Base-by-base conservation (phyloP, 2,888 invertebrate species). In the Mimas tiliae region DNA sequence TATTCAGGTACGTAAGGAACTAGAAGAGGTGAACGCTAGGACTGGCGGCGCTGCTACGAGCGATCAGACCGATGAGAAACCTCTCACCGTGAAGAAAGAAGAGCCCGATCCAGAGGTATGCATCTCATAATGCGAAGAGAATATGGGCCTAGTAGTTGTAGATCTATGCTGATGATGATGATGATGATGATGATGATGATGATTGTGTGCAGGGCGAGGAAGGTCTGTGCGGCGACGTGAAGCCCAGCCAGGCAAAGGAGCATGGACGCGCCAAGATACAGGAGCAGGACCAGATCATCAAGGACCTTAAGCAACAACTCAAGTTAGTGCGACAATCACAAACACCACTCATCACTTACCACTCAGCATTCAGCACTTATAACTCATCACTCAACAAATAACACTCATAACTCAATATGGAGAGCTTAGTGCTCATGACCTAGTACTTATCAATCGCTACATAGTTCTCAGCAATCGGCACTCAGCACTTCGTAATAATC, bases 251-350 rank as follows among this genome's bases (percentile, higher is more conserved):
- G 33, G 72, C 77, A 67, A 90, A 89, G 77, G 92, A 91, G 64
- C 90, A 88, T 77, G 78, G 78, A 65, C 88, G 92, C 58, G 91
- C 85, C 77, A 93, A 92, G 81, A 77, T 92, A 70, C 92, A 88
- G 80, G 94, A 94, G 69, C 94, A 94, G 71, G 98, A 98, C 80
- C 94, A 96, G 83, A 89, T 96, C 73, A 96, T 98, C 73, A 95
- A 97, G 80, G 98, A 99, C 83, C 95, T 99, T 70, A 97, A 97
- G 85, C 96, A 96, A 65, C 98, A 99, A 89, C 94, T 98, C 64
- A 99, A 99, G 98, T 98, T 93, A 90, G 95, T 69, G 0, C 19
- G 1, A 3, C 12, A 33, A n/a, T n/a, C 33, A 19, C 14, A n/a
- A 6, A 11, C n/a, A 21, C 16, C 19, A 38, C 34, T 38, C 11